phyloP scores from a whole-genome alignment of 2,888 invertebrate species.

The Drosophila setosimentum region DNA sequence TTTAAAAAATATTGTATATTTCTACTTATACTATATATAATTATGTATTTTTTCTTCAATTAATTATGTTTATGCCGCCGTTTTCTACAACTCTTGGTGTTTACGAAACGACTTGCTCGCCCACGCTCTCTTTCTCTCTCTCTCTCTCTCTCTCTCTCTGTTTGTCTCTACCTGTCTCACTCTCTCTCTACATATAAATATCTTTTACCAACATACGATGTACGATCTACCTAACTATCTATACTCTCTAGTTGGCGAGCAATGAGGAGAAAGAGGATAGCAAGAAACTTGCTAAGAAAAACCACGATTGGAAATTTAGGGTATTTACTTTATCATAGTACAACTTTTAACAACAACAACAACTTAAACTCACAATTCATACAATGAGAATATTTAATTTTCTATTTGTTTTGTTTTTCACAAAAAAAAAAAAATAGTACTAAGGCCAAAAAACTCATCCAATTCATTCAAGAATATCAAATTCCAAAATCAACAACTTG shows the following conservation, averaged over 20 bases:
- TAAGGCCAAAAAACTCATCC: conserved; percentile 29
- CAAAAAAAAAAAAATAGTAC: conserved; percentile 4
- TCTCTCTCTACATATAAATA: conserved; percentile 11
- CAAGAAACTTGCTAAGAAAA: conserved; percentile 84
- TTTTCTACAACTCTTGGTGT: conserved; percentile 30
- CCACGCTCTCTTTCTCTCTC: conserved; percentile 21
- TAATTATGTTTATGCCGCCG: conserved; percentile 44
- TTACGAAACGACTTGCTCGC: conserved; percentile 23
- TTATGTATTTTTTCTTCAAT: conserved; percentile 42
- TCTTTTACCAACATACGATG: conserved; percentile 20
- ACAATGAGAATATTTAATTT: conserved; percentile 25
- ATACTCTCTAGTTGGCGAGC: conserved; percentile 81
- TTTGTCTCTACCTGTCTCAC: conserved; percentile 35
- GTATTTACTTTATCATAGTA: conserved; percentile 83
- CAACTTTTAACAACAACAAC: conserved; percentile 37
- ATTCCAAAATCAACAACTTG: conserved; percentile 23
- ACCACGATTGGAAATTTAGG: conserved; percentile 87
- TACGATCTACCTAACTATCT: conserved; percentile 36
- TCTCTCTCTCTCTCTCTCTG: conserved; percentile 7
- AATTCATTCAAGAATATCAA: conserved; percentile 36
- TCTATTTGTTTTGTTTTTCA: conserved; percentile 42
- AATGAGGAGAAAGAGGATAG: conserved; percentile 83
- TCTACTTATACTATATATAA: conserved; percentile 36
- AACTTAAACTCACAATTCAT: conserved; percentile 32
- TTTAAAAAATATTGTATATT: conserved; percentile 31